Conservation (phyloP, 2,888 invertebrate genomes). For the Hirtodrosophila trivittata region DNA sequence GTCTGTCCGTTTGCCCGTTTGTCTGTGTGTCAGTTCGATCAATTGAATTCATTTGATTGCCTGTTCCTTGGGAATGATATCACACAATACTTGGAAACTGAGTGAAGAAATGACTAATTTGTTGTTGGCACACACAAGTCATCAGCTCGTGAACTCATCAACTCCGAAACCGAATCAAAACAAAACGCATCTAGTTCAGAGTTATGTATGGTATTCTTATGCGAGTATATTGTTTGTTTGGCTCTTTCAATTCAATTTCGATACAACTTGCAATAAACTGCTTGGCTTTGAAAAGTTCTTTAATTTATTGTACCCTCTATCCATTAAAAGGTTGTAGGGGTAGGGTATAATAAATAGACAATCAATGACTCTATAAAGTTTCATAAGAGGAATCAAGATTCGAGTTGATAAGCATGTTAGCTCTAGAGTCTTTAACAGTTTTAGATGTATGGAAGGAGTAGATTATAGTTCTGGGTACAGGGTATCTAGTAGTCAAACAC, state of each 20-base stretch:
- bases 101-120: conserved; percentile 45
- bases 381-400: too few relatives aligned
- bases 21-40: conserved; percentile 29
- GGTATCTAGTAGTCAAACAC: too few relatives aligned
- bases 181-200: conserved; percentile 31
- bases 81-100: conserved; percentile 25
- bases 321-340: too few relatives aligned
- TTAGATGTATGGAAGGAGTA: too few relatives aligned
- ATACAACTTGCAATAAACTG: conserved; percentile 20
- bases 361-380: too few relatives aligned
- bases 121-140: conserved; percentile 39
- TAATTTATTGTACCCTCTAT: background rate
- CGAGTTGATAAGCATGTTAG: too few relatives aligned
- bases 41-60: conserved; percentile 59
- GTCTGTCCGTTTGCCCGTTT: background rate
- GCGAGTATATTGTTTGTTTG: conserved; percentile 20
- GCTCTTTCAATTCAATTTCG: conserved; percentile 8
- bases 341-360: too few relatives aligned
- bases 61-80: conserved; percentile 43
- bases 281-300: conserved; percentile 43
- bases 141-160: conserved; percentile 37
- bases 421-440: too few relatives aligned
- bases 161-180: conserved; percentile 29
- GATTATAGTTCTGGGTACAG: too few relatives aligned
- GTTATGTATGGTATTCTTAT: conserved; percentile 17